Base-by-base conservation (phyloP, 2,797 vertebrate genomes). In the Helarctos malayanus region DNA sequence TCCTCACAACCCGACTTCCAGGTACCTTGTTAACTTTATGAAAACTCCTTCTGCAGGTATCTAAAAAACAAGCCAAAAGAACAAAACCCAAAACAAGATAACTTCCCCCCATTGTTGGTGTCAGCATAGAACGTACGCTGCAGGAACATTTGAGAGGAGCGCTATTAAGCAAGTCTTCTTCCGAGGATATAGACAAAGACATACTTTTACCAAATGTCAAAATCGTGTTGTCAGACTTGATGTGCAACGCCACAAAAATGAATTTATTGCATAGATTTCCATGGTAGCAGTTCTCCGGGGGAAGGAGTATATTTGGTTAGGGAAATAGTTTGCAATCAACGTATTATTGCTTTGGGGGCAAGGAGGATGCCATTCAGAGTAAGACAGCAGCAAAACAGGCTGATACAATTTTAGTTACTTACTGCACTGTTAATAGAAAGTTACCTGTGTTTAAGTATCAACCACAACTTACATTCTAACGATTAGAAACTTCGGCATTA, bases 281-380 rank as follows among this genome's bases (percentile, higher is more conserved):
- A 97, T 97, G 96, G 95, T 82, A 96, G 97, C 92, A 9, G 88
- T 73, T 95, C 97, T 97, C 97, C 95, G 82, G 86, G 96, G 97
- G 87, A 97, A 97, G 91, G 78, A 94, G 88, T 95, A 86, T 97
- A 96, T 98, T 96, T 97, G 97, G 95, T 97, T 95, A 97, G 97
- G 96, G 97, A 98, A 97, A 95, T 95, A 82, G 94, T 97, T 97
- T 88, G 93, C 88, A 97, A 97, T 96, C 79, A 95, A 97, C 95
- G 88, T 79, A 87, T 98, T 98, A 98, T 97, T 98, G 96, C 97
- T 97, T 98, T 97, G 96, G 95, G 97, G 68, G 21, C 94, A 97
- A 97, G 94, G 93, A 95, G 81, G 71, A 89, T 94, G 94, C 76
- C 94, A 97, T 96, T 95, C 92, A 92, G 91, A 95, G 78, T 63